phyloP scores from a whole-genome alignment of 1,140 invertebrate genomes.

The Pogonomyrmex barbatus region DNA sequence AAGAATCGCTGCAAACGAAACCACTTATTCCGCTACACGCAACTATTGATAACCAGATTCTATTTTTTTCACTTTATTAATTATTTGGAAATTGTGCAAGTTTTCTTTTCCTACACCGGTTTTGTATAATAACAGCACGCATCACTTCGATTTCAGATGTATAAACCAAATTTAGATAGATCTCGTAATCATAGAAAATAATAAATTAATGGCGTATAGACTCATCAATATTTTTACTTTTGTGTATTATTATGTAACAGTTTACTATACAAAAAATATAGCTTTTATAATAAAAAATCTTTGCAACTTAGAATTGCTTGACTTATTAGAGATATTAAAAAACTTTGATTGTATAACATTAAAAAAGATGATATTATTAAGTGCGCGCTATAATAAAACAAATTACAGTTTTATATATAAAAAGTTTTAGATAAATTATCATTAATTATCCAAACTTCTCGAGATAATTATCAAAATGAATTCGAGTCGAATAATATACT shows the following conservation, averaged over 20 bases:
- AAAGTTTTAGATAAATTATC: not conserved
- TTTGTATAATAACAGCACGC: not conserved
- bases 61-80: not conserved
- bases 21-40: not conserved
- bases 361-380: slow-evolving; percentile 7
- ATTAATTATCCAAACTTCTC: not conserved
- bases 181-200: not conserved
- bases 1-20: slow-evolving; percentile 40
- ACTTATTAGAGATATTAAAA: not conserved
- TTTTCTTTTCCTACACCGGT: not conserved
- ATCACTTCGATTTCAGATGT: not conserved
- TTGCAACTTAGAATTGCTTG: not conserved
- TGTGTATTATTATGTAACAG: too few relatives aligned
- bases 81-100: not conserved
- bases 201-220: not conserved
- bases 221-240: not conserved
- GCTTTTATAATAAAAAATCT: not conserved
- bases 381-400: not conserved
- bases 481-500: not conserved
- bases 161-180: not conserved
- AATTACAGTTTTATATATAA: not conserved
- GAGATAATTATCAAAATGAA: not conserved
- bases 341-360: not conserved
- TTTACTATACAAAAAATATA: too few relatives aligned
- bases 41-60: not conserved